Evolutionary conservation across 2,113 vertebrate genomes (phyloP).

Genomic region (Oreocharis arfaki): DNA sequence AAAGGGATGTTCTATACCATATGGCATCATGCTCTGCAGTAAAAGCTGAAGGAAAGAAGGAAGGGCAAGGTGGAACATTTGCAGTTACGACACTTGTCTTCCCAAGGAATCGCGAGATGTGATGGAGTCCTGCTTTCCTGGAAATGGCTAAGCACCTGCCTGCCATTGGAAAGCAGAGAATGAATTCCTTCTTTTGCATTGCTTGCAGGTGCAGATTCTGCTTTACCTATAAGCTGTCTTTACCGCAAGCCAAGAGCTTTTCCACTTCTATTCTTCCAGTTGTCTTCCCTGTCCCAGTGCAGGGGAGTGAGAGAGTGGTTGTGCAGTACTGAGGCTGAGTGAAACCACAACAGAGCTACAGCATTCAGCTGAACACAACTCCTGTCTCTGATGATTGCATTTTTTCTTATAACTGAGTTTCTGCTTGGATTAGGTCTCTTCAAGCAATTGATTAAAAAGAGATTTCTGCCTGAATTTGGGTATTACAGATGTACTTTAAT

Average conservation of each 20-base stretch:
- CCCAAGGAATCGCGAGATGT: fast-evolving
- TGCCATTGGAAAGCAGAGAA: not conserved
- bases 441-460: not conserved
- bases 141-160: not conserved
- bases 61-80: not conserved
- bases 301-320: fast-evolving
- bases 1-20: not conserved
- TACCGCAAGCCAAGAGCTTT: not conserved
- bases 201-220: not conserved
- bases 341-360: not conserved
- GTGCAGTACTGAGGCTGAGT: not conserved
- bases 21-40: not conserved
- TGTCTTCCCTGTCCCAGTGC: not conserved
- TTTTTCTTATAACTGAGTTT: not conserved
- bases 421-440: not conserved
- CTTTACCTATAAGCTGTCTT: not conserved
- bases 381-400: not conserved
- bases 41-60: not conserved
- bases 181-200: not conserved
- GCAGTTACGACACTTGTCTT: not conserved
- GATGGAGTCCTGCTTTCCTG: not conserved
- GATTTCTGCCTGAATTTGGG: not conserved
- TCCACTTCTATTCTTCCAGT: not conserved
- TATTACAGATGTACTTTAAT: not conserved
- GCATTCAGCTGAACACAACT: not conserved